Base-by-base conservation (phyloP, 2,113 vertebrate species). In the Malurus melanocephalus region DNA sequence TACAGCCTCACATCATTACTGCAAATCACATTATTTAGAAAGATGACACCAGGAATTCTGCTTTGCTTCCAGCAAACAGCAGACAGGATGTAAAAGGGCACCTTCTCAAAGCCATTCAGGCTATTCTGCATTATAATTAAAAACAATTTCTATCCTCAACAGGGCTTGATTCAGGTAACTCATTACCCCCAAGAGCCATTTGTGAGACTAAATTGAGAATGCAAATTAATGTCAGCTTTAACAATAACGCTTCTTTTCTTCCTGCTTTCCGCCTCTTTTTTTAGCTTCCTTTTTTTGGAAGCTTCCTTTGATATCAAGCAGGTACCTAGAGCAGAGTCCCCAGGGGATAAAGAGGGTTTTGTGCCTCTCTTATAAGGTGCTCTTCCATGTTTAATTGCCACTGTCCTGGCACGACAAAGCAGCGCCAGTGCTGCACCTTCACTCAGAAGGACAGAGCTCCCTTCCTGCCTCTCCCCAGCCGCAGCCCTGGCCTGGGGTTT, bases 131-230 rank as follows among this genome's bases (percentile, higher is more conserved):
- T 74, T 61, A 74, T 73, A 93, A 87, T 88, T 93, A 92, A 92
- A 92, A 92, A 74, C 93, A 80, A 83, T 88, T 93, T 90, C 86
- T 88, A 42, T 78, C 43, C 80, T 88, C 92, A 79, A 40, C 13
- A 66, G 87, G 27, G 27, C 89, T 95, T 90, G 87, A 89, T 80
- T 89, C 87, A 93, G 89, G 94, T 96, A 90, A 89, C 81, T 82
- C 81, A 87, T 87, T 80, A 92, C 52, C 82, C 74, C 81, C 81
- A 85, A 80, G 67, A 89, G 85, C 81, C 75, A 80, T 89, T 85
- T 88, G 55, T 55, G 67, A 69, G 72, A 59, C 56, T 87, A 81
- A 91, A 82, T 11, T 76, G 48, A 7, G 6, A 90, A 85, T 87
- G 81, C 62, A 92, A 93, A 94, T 87, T 76, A 87, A 85, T 22